Conservation (phyloP, 1,140 invertebrate genomes). For the Zaprionus africanus region DNA sequence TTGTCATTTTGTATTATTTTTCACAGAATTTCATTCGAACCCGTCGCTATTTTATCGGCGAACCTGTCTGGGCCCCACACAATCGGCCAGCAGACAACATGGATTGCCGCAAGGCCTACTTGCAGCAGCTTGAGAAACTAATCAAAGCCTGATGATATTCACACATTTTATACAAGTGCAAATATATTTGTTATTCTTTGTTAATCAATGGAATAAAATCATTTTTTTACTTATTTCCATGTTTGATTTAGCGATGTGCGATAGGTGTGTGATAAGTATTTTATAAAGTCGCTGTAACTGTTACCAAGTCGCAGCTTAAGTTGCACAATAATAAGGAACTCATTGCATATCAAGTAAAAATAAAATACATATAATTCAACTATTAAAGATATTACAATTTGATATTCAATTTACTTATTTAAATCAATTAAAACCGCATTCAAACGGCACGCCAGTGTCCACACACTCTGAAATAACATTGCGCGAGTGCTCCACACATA, state of each 20-base stretch:
- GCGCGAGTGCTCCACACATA: conserved; percentile 4
- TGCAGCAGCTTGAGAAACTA: conserved; percentile 86
- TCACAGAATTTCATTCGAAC: conserved; percentile 93
- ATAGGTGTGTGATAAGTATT: background rate
- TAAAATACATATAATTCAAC: background rate
- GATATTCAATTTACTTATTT: background rate
- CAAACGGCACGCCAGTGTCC: background rate
- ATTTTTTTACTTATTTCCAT: background rate
- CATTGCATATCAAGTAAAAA: background rate
- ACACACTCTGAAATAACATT: background rate
- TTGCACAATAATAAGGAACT: background rate
- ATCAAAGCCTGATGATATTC: conserved; percentile 47
- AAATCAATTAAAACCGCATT: background rate
- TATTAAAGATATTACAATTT: background rate
- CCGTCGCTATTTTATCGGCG: conserved; percentile 95
- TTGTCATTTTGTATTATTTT: background rate
- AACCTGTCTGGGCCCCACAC: conserved; percentile 95
- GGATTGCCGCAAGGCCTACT: conserved; percentile 90
- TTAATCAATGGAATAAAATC: background rate
- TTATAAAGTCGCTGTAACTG: background rate
- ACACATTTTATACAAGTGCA: background rate
- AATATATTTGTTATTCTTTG: conserved; percentile 1
- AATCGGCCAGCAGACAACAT: conserved; percentile 96
- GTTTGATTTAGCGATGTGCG: background rate
- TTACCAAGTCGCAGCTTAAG: background rate